Conservation (phyloP, 2,113 vertebrate species). For the Meles meles region DNA sequence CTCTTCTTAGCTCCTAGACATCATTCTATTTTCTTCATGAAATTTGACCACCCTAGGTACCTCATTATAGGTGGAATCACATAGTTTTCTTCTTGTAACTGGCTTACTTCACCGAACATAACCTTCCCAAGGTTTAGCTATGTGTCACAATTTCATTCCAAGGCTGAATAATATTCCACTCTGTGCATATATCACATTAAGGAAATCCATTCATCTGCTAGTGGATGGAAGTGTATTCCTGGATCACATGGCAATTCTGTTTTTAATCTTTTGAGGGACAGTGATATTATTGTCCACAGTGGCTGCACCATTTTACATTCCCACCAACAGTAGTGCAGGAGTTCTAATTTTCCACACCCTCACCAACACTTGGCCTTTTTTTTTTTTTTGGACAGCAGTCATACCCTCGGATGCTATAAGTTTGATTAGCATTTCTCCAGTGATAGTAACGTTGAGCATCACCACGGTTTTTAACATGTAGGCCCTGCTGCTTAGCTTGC, state of each 20-base stretch:
- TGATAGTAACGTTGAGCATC: not conserved
- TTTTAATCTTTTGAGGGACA: not conserved
- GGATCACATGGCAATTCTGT: not conserved
- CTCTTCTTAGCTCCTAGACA: not conserved
- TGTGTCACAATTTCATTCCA: not conserved
- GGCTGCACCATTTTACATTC: not conserved
- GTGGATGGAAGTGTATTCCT: not conserved
- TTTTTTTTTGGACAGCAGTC: not conserved
- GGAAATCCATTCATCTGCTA: not conserved
- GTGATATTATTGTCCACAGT: not conserved
- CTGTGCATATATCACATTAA: not conserved
- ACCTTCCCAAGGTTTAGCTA: not conserved
- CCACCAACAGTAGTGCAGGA: not conserved
- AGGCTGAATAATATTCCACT: not conserved
- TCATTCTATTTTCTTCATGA: not conserved
- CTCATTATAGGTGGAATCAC: not conserved
- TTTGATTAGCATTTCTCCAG: not conserved
- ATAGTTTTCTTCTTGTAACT: not conserved
- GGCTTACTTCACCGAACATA: not conserved
- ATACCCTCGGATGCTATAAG: not conserved
- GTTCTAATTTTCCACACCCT: not conserved
- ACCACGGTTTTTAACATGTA: not conserved
- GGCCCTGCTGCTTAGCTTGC: not conserved
- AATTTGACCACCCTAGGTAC: not conserved
- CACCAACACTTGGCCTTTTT: not conserved